phyloP scores from a whole-genome alignment of 2,113 vertebrate genomes.

The Columba janthina region DNA sequence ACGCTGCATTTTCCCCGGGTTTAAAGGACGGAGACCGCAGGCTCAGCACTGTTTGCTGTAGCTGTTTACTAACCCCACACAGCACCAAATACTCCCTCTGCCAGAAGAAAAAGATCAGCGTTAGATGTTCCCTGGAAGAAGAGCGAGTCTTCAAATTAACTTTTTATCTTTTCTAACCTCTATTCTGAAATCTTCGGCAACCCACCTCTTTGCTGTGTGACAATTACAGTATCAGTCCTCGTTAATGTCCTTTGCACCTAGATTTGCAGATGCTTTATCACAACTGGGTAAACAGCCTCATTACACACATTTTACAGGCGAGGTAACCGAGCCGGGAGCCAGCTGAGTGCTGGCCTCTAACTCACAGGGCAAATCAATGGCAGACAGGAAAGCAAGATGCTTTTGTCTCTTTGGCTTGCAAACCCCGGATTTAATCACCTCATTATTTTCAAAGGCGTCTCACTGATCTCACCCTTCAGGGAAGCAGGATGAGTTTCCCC shows the following conservation, averaged over 20 bases:
- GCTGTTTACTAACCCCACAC: background rate
- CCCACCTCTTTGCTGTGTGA: background rate
- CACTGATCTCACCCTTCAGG: background rate
- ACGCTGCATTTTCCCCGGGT: background rate
- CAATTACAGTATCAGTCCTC: background rate
- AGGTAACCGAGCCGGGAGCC: background rate
- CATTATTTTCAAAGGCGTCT: background rate
- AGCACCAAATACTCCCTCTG: background rate
- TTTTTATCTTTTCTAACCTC: background rate
- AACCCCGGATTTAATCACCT: background rate
- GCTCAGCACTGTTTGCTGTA: background rate
- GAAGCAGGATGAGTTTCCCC: background rate
- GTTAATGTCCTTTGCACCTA: background rate
- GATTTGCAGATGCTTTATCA: background rate
- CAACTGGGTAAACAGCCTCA: background rate
- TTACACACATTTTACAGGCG: background rate
- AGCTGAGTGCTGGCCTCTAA: background rate
- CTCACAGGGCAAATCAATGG: background rate
- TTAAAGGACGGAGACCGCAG: background rate
- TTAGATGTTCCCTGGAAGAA: background rate
- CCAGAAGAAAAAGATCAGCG: background rate
- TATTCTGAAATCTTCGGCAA: background rate
- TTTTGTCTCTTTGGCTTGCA: background rate
- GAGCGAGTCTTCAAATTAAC: background rate
- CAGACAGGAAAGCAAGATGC: background rate